Evolutionary conservation across 2,797 vertebrate species (phyloP).

Genomic region (Neopelma chrysocephalum): DNA sequence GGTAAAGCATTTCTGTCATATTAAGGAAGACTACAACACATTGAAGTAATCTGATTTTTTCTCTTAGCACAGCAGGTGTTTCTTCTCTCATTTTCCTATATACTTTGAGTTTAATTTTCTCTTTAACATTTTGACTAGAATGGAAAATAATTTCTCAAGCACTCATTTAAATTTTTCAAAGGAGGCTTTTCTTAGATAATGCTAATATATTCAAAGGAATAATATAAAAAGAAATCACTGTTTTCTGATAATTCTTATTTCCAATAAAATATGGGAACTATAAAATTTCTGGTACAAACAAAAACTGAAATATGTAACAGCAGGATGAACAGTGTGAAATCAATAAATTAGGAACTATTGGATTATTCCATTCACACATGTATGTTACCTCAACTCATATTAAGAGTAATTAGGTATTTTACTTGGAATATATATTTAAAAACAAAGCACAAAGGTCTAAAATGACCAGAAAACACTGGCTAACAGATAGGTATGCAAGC

Average conservation of each 20-base stretch:
- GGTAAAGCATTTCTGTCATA: slow-evolving; percentile 7
- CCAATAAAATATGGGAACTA: background rate
- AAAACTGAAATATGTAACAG: background rate
- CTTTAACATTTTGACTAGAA: background rate
- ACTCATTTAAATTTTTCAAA: background rate
- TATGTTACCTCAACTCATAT: background rate
- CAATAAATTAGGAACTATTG: background rate
- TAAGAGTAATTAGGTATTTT: background rate
- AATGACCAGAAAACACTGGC: background rate
- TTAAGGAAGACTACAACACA: background rate
- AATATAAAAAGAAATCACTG: background rate
- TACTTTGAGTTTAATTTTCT: slow-evolving; percentile 1
- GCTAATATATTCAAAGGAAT: background rate
- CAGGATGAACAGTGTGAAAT: background rate
- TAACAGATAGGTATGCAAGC: background rate
- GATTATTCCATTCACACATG: background rate
- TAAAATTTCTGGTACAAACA: background rate
- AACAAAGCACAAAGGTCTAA: background rate
- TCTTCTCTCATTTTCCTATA: background rate
- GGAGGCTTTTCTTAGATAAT: background rate
- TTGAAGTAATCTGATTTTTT: slow-evolving; percentile 9
- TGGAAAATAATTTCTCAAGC: background rate
- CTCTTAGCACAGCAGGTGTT: background rate
- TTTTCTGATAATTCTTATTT: background rate
- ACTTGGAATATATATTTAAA: background rate